Evolutionary conservation across 1,140 invertebrate genomes (phyloP).

Genomic region (Gonatopus flavifemur): DNA sequence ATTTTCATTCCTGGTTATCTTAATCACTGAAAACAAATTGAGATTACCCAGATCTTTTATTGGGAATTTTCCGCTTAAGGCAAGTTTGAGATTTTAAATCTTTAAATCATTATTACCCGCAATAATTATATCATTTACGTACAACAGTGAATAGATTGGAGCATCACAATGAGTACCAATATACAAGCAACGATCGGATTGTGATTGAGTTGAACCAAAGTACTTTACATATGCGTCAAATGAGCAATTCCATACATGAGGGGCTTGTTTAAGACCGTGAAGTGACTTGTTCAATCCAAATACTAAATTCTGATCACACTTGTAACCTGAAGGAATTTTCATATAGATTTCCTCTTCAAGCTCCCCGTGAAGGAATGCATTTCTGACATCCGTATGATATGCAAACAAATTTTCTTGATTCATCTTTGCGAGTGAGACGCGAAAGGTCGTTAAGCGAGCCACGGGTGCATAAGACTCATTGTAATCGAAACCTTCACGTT

Average conservation of each 20-base stretch:
- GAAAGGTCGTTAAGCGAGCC: conserved; percentile 26
- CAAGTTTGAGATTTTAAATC: conserved; percentile 10
- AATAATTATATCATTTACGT: conserved; percentile 40
- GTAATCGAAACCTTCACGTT: conserved; percentile 32
- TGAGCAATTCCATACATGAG: conserved; percentile 1
- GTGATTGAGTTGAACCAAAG: conserved; percentile 15
- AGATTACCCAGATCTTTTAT: neutral
- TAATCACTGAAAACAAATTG: conserved; percentile 26
- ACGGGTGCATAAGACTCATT: conserved; percentile 43
- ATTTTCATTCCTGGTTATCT: conserved; percentile 22
- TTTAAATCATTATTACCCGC: conserved; percentile 5
- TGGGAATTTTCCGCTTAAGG: neutral
- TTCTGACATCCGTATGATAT: conserved; percentile 42
- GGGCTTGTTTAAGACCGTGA: conserved; percentile 3
- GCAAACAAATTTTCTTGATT: conserved; percentile 20
- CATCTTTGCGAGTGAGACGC: conserved; percentile 35
- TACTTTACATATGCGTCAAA: neutral
- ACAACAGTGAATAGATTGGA: neutral
- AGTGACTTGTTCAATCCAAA: conserved; percentile 23
- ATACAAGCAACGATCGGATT: conserved; percentile 29
- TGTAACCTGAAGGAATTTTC: conserved; percentile 28
- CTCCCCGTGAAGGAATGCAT: conserved; percentile 40
- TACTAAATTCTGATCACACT: conserved; percentile 3
- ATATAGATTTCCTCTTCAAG: conserved; percentile 40
- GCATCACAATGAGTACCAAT: conserved; percentile 17